Percentiles rank a stretch among this genome's conserved stretches.
Conservation (phyloP, 2,797 vertebrate genomes). For the Mastacembelus armatus region DNA sequence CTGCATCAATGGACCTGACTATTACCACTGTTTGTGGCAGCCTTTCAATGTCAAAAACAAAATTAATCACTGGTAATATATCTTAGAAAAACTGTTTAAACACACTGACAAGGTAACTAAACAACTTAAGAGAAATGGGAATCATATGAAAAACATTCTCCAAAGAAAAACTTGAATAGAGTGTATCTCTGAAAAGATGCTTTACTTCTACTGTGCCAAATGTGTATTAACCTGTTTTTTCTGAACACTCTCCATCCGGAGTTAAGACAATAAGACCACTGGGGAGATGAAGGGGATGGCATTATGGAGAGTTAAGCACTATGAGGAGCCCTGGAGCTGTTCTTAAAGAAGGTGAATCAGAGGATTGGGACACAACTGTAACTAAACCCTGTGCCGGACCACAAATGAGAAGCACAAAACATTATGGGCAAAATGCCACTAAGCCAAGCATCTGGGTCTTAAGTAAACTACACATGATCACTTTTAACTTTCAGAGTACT, state of each 20-base stretch:
- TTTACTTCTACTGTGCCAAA: slow-evolving; percentile 76
- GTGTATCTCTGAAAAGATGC: slow-evolving; percentile 61
- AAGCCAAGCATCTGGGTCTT: slow-evolving; percentile 80
- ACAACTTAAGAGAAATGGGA: slow-evolving; percentile 40
- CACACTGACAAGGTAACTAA: slow-evolving; percentile 28
- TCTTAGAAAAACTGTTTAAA: slow-evolving; percentile 25
- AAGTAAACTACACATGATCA: slow-evolving; percentile 78
- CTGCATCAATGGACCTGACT: slow-evolving; percentile 64
- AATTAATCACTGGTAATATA: slow-evolving; percentile 26
- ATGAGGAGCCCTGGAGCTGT: slow-evolving; percentile 82
- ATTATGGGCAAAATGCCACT: slow-evolving; percentile 79
- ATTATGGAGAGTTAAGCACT: slow-evolving; percentile 81
- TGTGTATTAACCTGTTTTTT: slow-evolving; percentile 78
- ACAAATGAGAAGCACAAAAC: slow-evolving; percentile 78
- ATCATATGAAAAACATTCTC: slow-evolving; percentile 45
- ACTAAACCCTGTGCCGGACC: slow-evolving; percentile 83
- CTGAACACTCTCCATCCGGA: slow-evolving; percentile 71
- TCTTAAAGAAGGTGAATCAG: slow-evolving; percentile 85
- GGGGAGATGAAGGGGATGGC: slow-evolving; percentile 81
- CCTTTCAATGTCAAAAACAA: slow-evolving; percentile 49
- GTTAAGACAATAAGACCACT: slow-evolving; percentile 83
- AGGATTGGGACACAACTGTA: slow-evolving; percentile 84
- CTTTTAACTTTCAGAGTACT: slow-evolving; percentile 76
- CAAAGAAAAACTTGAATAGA: slow-evolving; percentile 54
- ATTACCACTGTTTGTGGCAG: slow-evolving; percentile 28